Evolutionary conservation across 2,888 invertebrate genomes (phyloP).

Genomic region (Agrypnus murinus): DNA sequence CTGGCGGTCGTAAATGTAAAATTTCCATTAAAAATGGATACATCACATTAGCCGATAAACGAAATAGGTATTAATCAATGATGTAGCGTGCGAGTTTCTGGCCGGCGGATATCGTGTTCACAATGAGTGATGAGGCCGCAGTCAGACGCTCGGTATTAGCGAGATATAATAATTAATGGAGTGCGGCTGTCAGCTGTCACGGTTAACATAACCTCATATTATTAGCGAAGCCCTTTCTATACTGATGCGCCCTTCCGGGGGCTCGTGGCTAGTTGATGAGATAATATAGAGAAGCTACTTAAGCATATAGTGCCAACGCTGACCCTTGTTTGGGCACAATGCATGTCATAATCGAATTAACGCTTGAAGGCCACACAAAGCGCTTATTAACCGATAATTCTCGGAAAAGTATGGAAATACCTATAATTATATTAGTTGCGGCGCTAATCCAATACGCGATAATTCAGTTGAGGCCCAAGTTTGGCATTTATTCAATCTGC

Average conservation of each 20-base stretch:
- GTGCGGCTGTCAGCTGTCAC: conserved; percentile 60
- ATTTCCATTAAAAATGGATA: conserved; percentile 51
- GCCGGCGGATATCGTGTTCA: conserved; percentile 53
- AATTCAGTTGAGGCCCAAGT: conserved; percentile 40
- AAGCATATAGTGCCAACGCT: conserved; percentile 31
- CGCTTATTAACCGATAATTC: conserved; percentile 42
- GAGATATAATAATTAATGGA: conserved; percentile 63
- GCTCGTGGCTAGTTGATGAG: conserved; percentile 25
- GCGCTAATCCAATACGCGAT: conserved; percentile 44
- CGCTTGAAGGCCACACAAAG: conserved; percentile 39
- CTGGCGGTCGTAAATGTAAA: conserved; percentile 36
- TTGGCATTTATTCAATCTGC: conserved; percentile 60
- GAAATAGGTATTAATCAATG: conserved; percentile 53
- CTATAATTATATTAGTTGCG: conserved; percentile 39
- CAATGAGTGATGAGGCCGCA: conserved; percentile 59
- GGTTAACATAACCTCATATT: conserved; percentile 58
- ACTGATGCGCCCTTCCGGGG: conserved; percentile 47
- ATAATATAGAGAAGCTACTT: conserved; percentile 35
- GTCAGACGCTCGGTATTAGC: conserved; percentile 57
- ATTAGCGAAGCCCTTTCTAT: conserved; percentile 52
- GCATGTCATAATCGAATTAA: conserved; percentile 44
- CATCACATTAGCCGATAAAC: conserved; percentile 49
- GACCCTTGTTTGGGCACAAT: conserved; percentile 48
- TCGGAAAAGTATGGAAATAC: conserved; percentile 40
- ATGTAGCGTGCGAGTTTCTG: conserved; percentile 48